Conservation (phyloP, 1,140 invertebrate species). For the Lordiphosa clarofinis region DNA sequence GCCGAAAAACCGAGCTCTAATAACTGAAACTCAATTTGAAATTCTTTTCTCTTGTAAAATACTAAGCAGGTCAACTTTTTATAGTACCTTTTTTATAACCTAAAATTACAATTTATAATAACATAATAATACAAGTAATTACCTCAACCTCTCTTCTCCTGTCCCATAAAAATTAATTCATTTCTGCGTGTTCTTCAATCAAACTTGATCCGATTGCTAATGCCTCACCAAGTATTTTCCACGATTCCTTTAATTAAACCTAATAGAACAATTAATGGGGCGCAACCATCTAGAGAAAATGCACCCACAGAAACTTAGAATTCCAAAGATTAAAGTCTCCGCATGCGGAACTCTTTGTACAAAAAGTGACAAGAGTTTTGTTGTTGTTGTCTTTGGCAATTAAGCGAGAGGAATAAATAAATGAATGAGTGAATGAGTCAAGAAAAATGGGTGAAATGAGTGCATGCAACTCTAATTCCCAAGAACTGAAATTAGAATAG, state of each 20-base stretch:
- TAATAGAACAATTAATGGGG: conserved; percentile 72
- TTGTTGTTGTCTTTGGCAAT: conserved; percentile 48
- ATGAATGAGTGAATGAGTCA: conserved; percentile 23
- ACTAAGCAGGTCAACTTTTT: too few species aligned
- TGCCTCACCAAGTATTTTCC: conserved; percentile 20
- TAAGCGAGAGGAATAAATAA: conserved; percentile 56
- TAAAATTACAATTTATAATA: not conserved
- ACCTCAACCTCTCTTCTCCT: not conserved
- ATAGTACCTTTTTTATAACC: too few species aligned
- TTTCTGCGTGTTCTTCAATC: conserved; percentile 20
- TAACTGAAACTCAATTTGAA: too few species aligned
- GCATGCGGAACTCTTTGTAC: conserved; percentile 38
- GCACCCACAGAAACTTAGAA: conserved; percentile 55
- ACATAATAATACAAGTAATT: not conserved
- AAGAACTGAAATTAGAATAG: conserved; percentile 71
- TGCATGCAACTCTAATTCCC: conserved; percentile 64
- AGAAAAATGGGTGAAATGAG: conserved; percentile 4
- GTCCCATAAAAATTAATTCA: not conserved
- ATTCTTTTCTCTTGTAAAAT: too few species aligned
- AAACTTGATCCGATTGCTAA: conserved; percentile 55
- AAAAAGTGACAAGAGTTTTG: conserved; percentile 61
- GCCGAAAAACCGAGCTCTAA: too few species aligned
- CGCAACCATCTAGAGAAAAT: conserved; percentile 38
- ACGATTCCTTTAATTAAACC: conserved; percentile 64
- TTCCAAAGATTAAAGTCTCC: conserved; percentile 36